Base-by-base conservation (phyloP, 2,888 invertebrate genomes). In the Nemotelus pantherinus region DNA sequence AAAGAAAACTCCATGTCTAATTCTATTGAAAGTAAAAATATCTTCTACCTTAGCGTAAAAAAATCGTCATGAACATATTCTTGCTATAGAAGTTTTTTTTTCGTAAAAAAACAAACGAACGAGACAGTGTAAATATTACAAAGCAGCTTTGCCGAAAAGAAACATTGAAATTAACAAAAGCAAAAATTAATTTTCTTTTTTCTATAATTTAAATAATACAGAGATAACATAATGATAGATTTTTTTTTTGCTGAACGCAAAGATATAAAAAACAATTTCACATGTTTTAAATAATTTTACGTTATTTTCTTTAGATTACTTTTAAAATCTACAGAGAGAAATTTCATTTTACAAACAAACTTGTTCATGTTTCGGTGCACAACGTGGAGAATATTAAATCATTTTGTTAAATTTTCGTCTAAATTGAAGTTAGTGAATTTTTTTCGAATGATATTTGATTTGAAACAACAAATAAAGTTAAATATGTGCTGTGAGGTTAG, bases 321-420 rank as follows among this genome's bases (percentile, higher is more conserved):
- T 65, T 41, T 43, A 39, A n/a, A 44, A 41, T 65, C 44, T 65
- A 65, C 65, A 65, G 65, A 65, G 65, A 65, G 65, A 65, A 65
- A 65, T 65, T 47, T 50, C 6, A 25, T 25, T 25, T 25, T 25
- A 25, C 63, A 63, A 5, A 41, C 9, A 63, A 63, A n/a, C 5
- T 63, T 39, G 6, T 41, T 3, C 25, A 10, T 39, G 7, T 2
- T 5, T 6, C 63, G 43, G 39, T 43, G 41, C 7, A 63, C 25
- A 63, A 43, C 39, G 5, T 63, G 3, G 4, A 10, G 25, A 5
- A 25, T 25, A 25, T 25, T 25, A 25, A 25, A 25, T 25, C 25
- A 25, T 25, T 25, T 25, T 25, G 25, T 25, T 25, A 25, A 25
- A 25, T 25, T 25, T 25, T 25, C 25, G 25, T 25, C 25, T 25